Evolutionary conservation across 2,797 vertebrate genomes (phyloP), one percentile per base, ranked within the genome.

Genomic region (Sebastes paucispinis): DNA sequence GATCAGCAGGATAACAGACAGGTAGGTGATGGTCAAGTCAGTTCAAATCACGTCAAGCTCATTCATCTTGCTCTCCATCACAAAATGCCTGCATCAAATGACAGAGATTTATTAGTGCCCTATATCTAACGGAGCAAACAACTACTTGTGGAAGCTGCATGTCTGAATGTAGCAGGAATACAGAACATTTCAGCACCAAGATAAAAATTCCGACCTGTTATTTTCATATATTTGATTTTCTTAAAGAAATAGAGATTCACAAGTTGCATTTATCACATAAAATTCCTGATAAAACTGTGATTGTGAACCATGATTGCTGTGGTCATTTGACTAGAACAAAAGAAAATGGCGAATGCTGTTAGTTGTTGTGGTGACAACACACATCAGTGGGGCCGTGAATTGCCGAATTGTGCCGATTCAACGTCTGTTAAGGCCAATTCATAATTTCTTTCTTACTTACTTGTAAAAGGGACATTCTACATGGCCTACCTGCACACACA

Each of bases 1-100:
- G 97, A 94, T 96, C 50, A 79, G 83, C 6, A 93, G 94, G 87
- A 96, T 97, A 77, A 89, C 93, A 75, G 94, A 90, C 76, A 94
- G 95, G 97, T 97, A 72, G 76, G 92, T 50, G 67, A 69, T 2
- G 29, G 12, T 67, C 6, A 36, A 67, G 29, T 68, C 18, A n/a
- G 3, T 25, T 75, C 6, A 63, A 29, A 16, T 67, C 55, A 73
- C 22, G 4, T 31, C 3, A 64, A 24, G 14, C 39, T 47, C 11
- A 34, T 80, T 58, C 25, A 34, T 71, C 27, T 72, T 32, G 9
- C 22, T 74, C 29, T n/a, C n/a, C 18, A 60, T 81, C 31, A 62
- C 25, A 76, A 39, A 69, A 52, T 12, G 7, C 25, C 31, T 58
- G 60, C 16, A 12, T 69, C 14, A 59, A 25, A 73, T 52, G 10